These are phyloP conservation scores for Larimichthys crocea DNA, from an alignment of 2,113 vertebrate genomes.

Conservation along the genomic window DNA sequence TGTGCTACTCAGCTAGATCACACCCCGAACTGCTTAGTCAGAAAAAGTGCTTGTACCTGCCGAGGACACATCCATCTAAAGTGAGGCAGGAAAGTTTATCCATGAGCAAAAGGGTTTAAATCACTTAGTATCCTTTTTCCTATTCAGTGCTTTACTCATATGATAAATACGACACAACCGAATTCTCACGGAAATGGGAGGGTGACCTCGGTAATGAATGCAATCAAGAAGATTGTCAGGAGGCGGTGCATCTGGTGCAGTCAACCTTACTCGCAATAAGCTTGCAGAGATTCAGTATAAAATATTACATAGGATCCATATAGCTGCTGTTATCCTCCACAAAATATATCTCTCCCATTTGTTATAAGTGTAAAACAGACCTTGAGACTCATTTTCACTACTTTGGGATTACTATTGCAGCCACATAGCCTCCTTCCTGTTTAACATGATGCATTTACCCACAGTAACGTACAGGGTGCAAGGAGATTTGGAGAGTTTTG, in stretches of 20 bases:
- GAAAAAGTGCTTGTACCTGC: too few species aligned
- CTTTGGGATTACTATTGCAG: too few species aligned
- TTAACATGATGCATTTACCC: too few species aligned
- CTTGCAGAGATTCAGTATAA: not conserved
- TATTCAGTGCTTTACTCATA: not conserved
- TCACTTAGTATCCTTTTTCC: not conserved
- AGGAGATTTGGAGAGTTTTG: too few species aligned
- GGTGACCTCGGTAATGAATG: not conserved
- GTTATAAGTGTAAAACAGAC: too few species aligned
- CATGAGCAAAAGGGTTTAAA: not conserved
- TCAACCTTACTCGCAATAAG: not conserved
- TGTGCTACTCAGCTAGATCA: not conserved
- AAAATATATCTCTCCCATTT: too few species aligned
- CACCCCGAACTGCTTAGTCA: conserved; percentile 2
- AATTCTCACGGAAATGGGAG: not conserved
- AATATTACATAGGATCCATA: not conserved
- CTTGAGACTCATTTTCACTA: too few species aligned
- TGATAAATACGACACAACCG: not conserved
- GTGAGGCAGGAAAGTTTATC: not conserved
- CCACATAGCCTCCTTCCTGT: too few species aligned
- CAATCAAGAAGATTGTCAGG: not conserved
- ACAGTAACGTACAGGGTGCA: too few species aligned
- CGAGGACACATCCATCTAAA: not conserved
- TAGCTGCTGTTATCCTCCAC: not conserved
- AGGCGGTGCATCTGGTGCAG: not conserved